Evolutionary conservation across 2,797 vertebrate species (phyloP), one percentile per base, ranked within the genome.

Genomic region (Sphenopsis melanotis): DNA sequence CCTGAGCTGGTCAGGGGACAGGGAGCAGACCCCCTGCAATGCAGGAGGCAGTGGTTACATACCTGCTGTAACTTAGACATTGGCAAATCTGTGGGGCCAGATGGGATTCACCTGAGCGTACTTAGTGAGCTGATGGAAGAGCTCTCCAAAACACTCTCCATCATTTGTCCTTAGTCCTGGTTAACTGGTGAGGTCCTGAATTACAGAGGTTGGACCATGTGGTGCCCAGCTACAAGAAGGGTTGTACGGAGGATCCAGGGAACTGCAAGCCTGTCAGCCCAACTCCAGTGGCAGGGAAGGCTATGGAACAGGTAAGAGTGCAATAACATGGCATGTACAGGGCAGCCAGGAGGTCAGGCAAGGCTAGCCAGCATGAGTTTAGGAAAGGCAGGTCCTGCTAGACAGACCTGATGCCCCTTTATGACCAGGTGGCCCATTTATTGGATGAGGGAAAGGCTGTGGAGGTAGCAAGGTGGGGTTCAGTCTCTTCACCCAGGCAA

Each of bases 61-160:
- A 10, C 37, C 24, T 26, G 10, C 56, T 63, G 10, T 30, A 44
- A n/a, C 32, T 49, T 7, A n/a, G 11, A 30, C n/a, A 30, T 17
- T n/a, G 0, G 0, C 14, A 50, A 39, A 36, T 39, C 57, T 34
- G 0, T 10, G 15, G n/a, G 12, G 6, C 27, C 23, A 32, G n/a
- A 4, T 50, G n/a, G 71, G 29, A 64, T 63, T 76, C 42, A 22
- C 37, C 44, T n/a, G 37, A 22, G 24, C 5, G 17, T 34, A 5
- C n/a, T 77, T 39, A 34, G 0, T 9, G n/a, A 61, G 23, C 63
- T 42, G 27, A 9, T 55, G 27, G 26, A 57, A 39, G 24, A 50
- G 15, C 29, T 44, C 8, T 0, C 17, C 71, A 34, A 27, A 50
- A 42, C n/a, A 39, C n/a, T 57, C 20, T 44, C 14, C 17, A 14